A percentile compares a stretch with the other conserved stretches of the same genome.
phyloP scores from a whole-genome alignment of 1,140 invertebrate genomes.

The Dermatophagoides farinae region DNA sequence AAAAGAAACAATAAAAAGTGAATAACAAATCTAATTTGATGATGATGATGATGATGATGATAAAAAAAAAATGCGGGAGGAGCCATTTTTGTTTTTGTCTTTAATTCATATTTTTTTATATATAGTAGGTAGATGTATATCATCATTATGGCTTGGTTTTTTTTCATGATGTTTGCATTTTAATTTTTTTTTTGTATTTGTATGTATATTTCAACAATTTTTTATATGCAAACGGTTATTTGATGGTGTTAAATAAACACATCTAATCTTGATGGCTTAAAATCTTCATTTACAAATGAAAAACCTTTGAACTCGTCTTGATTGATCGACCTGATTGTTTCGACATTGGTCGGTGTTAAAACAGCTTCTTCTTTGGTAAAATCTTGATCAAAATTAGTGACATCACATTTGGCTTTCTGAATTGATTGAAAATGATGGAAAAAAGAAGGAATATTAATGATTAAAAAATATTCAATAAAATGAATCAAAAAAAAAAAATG shows the following conservation, averaged over 20 bases:
- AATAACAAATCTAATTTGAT: too few species aligned
- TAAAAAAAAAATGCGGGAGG: too few species aligned
- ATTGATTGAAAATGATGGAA: conserved; percentile 24
- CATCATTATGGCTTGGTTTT: too few species aligned
- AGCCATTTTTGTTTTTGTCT: too few species aligned
- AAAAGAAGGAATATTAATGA: conserved; percentile 11
- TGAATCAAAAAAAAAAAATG: neutral
- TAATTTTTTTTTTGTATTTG: too few species aligned
- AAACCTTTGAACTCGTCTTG: conserved; percentile 94
- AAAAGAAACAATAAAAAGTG: too few species aligned
- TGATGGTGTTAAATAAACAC: neutral
- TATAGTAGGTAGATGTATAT: too few species aligned
- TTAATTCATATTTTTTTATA: too few species aligned
- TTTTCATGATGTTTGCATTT: too few species aligned
- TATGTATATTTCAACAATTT: too few species aligned
- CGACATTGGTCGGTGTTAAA: conserved; percentile 73
- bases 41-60: too few species aligned
- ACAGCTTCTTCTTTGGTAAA: conserved; percentile 95
- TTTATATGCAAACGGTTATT: neutral
- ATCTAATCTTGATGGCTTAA: conserved; percentile 36
- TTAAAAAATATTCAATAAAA: neutral
- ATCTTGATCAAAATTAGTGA: conserved; percentile 95
- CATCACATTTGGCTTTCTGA: conserved; percentile 91
- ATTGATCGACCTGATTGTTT: conserved; percentile 78
- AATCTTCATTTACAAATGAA: conserved; percentile 86